Evolutionary conservation across 2,888 invertebrate species (phyloP).

Genomic region (Pomacea canaliculata): DNA sequence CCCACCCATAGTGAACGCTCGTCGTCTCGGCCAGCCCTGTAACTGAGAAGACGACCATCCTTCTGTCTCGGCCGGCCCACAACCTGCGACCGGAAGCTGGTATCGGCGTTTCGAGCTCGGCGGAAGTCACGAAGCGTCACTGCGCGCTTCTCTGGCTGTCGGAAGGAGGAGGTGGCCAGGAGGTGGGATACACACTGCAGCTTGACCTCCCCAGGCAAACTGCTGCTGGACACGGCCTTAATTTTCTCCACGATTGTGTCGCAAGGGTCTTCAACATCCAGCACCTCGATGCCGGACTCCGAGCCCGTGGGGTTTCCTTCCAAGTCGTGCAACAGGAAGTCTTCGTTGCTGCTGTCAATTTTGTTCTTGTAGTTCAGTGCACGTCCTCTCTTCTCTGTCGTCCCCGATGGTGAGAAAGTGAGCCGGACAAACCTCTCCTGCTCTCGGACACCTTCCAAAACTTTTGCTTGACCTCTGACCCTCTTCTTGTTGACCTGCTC

Average conservation of each 20-base stretch:
- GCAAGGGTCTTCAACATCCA: conserved; percentile 30
- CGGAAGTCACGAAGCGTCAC: background rate
- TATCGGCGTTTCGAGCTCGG: background rate
- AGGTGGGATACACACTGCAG: conserved; percentile 32
- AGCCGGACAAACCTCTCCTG: conserved; percentile 33
- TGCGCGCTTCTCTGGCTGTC: background rate
- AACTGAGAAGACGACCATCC: background rate
- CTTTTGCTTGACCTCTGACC: no score
- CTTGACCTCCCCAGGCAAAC: conserved; percentile 30
- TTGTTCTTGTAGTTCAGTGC: conserved; percentile 1
- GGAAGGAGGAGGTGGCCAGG: conserved; percentile 12
- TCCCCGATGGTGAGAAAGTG: conserved; percentile 26
- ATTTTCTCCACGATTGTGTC: conserved; percentile 31
- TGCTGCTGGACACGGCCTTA: conserved; percentile 34
- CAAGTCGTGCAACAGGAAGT: background rate
- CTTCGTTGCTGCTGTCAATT: conserved; percentile 10
- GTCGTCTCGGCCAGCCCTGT: background rate
- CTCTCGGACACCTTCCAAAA: background rate
- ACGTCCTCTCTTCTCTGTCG: background rate
- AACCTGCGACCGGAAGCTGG: background rate
- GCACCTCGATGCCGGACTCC: conserved; percentile 32
- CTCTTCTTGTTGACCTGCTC: background rate
- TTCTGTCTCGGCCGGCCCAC: background rate
- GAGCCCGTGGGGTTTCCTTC: conserved; percentile 9
- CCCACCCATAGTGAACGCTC: no score